These are phyloP conservation scores for Poecilia velifera DNA, from an alignment of 2,797 vertebrate genomes.

Conservation along the genomic window DNA sequence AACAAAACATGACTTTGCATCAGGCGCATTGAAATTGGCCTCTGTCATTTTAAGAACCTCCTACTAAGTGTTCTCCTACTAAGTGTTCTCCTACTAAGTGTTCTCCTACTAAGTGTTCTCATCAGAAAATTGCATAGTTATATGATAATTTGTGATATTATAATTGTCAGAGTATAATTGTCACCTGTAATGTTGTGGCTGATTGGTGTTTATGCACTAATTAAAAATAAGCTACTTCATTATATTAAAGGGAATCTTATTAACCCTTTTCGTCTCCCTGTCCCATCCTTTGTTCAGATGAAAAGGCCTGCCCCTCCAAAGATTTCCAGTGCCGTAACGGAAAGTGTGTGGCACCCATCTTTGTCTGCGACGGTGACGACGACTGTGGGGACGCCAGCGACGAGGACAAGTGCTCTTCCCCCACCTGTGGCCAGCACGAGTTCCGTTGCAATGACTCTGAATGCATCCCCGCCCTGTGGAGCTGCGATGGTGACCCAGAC, in stretches of 20 bases:
- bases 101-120: not conserved
- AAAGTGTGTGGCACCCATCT: constrained; percentile 88
- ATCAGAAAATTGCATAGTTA: not conserved
- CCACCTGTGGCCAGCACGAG: constrained; percentile 89
- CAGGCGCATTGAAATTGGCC: too few relatives aligned
- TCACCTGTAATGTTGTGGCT: not conserved
- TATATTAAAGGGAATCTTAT: not conserved
- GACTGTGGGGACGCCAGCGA: constrained; percentile 90
- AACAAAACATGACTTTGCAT: too few relatives aligned
- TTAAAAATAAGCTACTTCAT: not conserved
- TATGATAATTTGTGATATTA: not conserved
- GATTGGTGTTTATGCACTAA: not conserved
- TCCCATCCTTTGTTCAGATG: constrained; percentile 63
- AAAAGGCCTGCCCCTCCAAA: constrained; percentile 87
- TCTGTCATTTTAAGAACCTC: too few relatives aligned
- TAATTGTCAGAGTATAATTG: not conserved
- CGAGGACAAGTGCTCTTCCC: constrained; percentile 87
- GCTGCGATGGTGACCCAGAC: constrained; percentile 94
- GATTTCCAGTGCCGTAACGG: constrained; percentile 90
- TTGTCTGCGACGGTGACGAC: constrained; percentile 91
- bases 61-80: not conserved
- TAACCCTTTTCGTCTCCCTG: not conserved
- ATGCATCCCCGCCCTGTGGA: constrained; percentile 94
- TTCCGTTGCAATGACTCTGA: constrained; percentile 92
- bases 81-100: not conserved